These are phyloP conservation scores for Rafetus swinhoei DNA, from an alignment of 2,113 vertebrate genomes.

Conservation along the genomic window DNA sequence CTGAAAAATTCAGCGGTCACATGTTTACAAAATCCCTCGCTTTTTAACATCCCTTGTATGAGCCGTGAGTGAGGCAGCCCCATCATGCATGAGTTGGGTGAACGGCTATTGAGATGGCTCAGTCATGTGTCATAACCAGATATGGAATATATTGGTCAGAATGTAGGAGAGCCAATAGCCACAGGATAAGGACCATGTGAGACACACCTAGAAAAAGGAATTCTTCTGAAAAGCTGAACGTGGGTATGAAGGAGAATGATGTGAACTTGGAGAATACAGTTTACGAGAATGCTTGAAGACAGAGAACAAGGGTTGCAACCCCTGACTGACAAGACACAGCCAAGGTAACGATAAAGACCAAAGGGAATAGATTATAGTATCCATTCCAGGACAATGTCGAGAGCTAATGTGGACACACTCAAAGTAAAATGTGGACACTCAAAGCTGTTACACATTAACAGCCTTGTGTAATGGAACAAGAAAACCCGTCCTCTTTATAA, in stretches of 20 bases:
- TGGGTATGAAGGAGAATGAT: neutral
- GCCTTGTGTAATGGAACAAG: neutral
- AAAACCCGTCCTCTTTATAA: neutral
- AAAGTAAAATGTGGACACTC: neutral
- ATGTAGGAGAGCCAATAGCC: neutral
- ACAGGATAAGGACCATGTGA: neutral
- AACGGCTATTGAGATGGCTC: neutral
- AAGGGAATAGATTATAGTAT: neutral
- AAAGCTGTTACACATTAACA: neutral
- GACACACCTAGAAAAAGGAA: neutral
- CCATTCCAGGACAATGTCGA: neutral
- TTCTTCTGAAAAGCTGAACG: neutral
- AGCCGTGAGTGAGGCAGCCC: neutral
- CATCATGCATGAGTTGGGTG: neutral
- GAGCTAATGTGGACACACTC: neutral
- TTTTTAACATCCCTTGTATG: neutral
- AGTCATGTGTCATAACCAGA: neutral
- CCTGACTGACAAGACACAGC: neutral
- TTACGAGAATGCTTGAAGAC: neutral
- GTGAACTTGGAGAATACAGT: neutral
- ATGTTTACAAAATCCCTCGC: no score
- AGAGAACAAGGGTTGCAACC: neutral
- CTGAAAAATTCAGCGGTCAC: neutral
- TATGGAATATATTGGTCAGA: neutral
- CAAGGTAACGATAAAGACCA: neutral